phyloP scores from a whole-genome alignment of 2,113 vertebrate species.

The Emydocephalus ijimae region DNA sequence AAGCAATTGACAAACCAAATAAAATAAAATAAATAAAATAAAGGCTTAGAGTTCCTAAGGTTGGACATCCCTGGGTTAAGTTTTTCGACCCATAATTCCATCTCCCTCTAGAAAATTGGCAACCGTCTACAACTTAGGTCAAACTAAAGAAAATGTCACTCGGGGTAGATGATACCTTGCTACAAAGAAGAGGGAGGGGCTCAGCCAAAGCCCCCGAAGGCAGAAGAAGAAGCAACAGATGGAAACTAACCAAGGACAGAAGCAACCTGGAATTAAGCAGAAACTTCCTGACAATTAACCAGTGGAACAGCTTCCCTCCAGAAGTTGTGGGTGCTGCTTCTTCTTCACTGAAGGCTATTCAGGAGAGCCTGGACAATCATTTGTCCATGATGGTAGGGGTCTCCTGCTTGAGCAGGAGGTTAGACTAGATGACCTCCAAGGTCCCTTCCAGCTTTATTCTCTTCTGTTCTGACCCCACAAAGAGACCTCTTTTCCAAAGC shows the following conservation, averaged over 20 bases:
- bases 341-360: background rate
- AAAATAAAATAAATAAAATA: too few species aligned
- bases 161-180: background rate
- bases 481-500: background rate
- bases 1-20: too few species aligned
- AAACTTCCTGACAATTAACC: background rate
- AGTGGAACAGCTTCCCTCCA: background rate
- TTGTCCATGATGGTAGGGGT: background rate
- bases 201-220: background rate
- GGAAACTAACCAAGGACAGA: background rate
- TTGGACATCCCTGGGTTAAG: background rate
- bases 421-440: background rate
- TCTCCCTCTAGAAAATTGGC: background rate
- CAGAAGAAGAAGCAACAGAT: background rate
- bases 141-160: background rate
- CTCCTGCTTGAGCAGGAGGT: background rate
- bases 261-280: background rate
- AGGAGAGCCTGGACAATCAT: background rate
- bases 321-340: too few species aligned
- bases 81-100: background rate
- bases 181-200: background rate
- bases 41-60: background rate
- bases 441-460: background rate
- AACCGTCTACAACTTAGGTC: background rate
- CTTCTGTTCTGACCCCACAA: background rate